A percentile compares a stretch with the other conserved stretches of the same genome.
phyloP scores from a whole-genome alignment of 2,888 invertebrate species.

The Ephialtes manifestator region DNA sequence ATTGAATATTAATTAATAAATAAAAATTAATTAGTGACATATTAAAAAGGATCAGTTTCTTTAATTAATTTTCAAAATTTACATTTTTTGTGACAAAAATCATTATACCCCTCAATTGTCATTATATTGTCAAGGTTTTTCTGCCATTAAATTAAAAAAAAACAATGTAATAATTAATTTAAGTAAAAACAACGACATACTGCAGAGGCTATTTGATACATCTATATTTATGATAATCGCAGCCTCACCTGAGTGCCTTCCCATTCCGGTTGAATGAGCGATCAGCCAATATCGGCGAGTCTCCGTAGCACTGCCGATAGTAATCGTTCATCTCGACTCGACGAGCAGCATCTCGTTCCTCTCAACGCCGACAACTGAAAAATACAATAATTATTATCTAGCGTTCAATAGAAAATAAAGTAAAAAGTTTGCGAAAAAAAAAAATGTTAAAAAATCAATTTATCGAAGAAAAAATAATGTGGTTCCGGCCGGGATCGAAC shows the following conservation, averaged over 20 bases:
- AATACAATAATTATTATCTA: constrained; percentile 17
- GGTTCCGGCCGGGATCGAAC: constrained; percentile 83
- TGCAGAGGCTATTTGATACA: constrained; percentile 38
- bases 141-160: too few species aligned
- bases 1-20: too few species aligned
- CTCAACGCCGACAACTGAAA: constrained; percentile 34
- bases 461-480: constrained; percentile 68
- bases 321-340: constrained; percentile 76
- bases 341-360: constrained; percentile 65
- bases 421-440: not conserved
- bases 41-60: too few species aligned
- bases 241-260: constrained; percentile 82
- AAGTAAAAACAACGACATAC: constrained; percentile 2
- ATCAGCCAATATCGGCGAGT: constrained; percentile 77
- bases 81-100: too few species aligned
- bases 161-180: too few species aligned
- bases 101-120: too few species aligned
- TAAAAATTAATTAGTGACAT: too few species aligned
- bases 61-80: too few species aligned
- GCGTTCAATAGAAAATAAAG: not conserved
- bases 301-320: constrained; percentile 77
- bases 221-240: constrained; percentile 74
- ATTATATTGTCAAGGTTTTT: too few species aligned
- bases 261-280: constrained; percentile 83
- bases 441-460: constrained; percentile 19